Percentiles rank a stretch among this genome's conserved stretches.
Conservation (phyloP, 1,140 invertebrate genomes). For the Camponotus vicinus region DNA sequence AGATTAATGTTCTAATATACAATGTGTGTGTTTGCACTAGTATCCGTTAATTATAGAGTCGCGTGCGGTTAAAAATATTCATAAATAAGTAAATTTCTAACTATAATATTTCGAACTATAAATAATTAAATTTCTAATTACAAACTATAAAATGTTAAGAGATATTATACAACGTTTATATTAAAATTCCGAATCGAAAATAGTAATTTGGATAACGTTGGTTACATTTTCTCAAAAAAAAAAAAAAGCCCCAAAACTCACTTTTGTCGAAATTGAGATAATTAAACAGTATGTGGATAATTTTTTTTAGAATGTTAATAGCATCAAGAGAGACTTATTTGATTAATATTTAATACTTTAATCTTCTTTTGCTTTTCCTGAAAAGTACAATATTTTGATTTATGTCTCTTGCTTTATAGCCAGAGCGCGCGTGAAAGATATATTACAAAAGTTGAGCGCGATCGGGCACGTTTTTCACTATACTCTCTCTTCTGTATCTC, state of each 20-base stretch:
- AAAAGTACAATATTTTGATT: conserved; percentile 41
- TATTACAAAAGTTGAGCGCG: conserved; percentile 40
- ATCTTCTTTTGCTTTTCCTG: background rate
- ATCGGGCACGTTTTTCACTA: conserved; percentile 13
- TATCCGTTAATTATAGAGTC: background rate
- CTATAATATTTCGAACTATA: too few species aligned
- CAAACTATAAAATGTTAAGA: background rate
- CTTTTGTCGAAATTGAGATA: background rate
- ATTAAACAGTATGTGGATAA: background rate
- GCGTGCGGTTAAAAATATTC: background rate
- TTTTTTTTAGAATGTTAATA: background rate
- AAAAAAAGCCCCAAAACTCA: background rate
- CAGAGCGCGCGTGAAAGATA: conserved; percentile 4
- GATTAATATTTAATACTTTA: conserved; percentile 47
- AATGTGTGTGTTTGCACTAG: background rate
- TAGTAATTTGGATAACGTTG: background rate
- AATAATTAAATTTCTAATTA: background rate
- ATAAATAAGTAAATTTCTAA: conserved; percentile 35
- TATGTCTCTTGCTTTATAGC: conserved; percentile 35
- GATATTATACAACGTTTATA: background rate
- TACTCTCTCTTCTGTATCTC: conserved; percentile 7
- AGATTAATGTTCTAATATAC: conserved; percentile 33
- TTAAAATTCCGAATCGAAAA: background rate
- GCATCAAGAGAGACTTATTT: background rate
- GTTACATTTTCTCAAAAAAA: background rate